Percentiles rank a stretch among this genome's conserved stretches.
phyloP scores from a whole-genome alignment of 2,888 invertebrate genomes.

The Papilio gigon region DNA sequence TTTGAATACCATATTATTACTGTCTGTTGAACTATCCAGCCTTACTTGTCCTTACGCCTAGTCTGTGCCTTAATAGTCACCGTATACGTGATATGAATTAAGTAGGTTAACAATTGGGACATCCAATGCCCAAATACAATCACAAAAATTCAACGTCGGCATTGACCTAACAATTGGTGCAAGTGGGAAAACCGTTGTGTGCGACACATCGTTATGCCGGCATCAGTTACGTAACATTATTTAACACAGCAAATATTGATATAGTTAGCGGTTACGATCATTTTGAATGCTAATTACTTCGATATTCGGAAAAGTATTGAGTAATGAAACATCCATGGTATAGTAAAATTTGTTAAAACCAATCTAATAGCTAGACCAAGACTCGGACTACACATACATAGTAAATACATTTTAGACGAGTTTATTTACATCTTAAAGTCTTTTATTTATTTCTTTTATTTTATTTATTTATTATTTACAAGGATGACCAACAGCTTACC shows the following conservation, averaged over 20 bases:
- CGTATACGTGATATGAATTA: slow-evolving; percentile 51
- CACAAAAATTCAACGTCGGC: slow-evolving; percentile 18
- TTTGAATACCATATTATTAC: slow-evolving; percentile 28
- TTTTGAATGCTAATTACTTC: slow-evolving; percentile 1
- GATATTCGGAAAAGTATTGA: not conserved
- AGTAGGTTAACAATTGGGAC: slow-evolving; percentile 16
- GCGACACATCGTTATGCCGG: not conserved
- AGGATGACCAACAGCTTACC: no score
- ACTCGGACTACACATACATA: not conserved
- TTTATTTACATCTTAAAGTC: no score
- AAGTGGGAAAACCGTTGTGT: slow-evolving; percentile 17
- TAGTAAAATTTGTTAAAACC: not conserved
- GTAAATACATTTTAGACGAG: not conserved
- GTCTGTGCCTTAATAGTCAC: slow-evolving; percentile 50
- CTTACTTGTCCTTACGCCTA: slow-evolving; percentile 54
- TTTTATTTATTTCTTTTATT: no score
- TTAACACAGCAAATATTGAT: slow-evolving; percentile 21
- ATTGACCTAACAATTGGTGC: slow-evolving; percentile 23
- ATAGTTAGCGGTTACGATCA: slow-evolving; percentile 8
- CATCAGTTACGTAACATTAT: slow-evolving; percentile 5
- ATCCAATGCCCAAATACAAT: slow-evolving; percentile 23
- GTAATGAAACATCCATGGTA: not conserved
- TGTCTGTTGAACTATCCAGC: slow-evolving; percentile 46
- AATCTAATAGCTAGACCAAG: not conserved
- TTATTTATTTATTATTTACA: no score